phyloP scores from a whole-genome alignment of 1,140 invertebrate genomes.

The Halyomorpha halys region DNA sequence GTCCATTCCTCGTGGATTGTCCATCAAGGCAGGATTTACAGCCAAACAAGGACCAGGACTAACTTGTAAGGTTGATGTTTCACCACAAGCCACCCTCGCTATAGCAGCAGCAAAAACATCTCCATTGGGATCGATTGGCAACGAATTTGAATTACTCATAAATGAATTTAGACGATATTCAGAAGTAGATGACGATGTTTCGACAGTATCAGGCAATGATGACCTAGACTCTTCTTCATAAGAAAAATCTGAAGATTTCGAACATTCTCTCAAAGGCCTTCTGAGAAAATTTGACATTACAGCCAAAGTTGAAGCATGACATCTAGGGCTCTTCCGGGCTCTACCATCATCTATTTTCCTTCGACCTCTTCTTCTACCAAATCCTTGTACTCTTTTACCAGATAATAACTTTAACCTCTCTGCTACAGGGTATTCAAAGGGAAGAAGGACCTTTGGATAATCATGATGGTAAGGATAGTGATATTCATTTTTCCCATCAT shows the following conservation, averaged over 20 bases:
- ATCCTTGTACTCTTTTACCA: background rate
- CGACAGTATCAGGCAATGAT: background rate
- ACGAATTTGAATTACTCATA: too few relatives aligned
- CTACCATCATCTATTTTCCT: conserved; percentile 39
- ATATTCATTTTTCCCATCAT: conserved; percentile 49
- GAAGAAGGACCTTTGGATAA: conserved; percentile 50
- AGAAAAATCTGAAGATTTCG: background rate
- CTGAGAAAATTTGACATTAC: conserved; percentile 46
- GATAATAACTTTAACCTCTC: conserved; percentile 36
- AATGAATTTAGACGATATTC: too few relatives aligned
- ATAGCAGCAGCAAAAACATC: conserved; percentile 1
- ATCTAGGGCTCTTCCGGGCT: conserved; percentile 69
- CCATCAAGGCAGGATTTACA: conserved; percentile 13
- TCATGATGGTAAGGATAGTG: conserved; percentile 36
- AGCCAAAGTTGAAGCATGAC: conserved; percentile 72
- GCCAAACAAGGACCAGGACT: conserved; percentile 1
- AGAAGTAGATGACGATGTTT: background rate
- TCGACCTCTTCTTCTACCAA: background rate
- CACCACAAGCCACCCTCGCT: background rate
- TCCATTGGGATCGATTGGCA: background rate
- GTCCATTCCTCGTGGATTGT: background rate
- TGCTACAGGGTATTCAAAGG: conserved; percentile 58
- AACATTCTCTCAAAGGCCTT: background rate
- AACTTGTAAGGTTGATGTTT: background rate
- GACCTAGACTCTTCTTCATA: conserved; percentile 10